Evolutionary conservation across 2,888 invertebrate species (phyloP).

Genomic region (Zaprionus obscuricornis): DNA sequence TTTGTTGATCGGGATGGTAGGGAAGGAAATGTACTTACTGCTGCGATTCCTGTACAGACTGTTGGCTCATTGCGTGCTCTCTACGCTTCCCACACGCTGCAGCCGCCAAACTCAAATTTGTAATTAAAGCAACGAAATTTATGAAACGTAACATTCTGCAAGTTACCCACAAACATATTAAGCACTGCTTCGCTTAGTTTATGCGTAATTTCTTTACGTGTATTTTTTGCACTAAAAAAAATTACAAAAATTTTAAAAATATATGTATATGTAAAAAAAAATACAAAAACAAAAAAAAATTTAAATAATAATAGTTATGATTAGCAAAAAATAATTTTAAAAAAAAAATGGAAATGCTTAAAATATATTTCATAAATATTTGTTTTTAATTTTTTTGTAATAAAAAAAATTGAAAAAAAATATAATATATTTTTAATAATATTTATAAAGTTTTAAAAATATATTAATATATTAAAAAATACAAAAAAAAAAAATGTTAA

Average conservation of each 20-base stretch:
- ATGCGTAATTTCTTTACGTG: too few species aligned
- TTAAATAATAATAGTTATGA: too few species aligned
- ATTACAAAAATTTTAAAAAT: too few species aligned
- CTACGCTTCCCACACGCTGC: constrained; percentile 34
- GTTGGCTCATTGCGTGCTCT: constrained; percentile 48
- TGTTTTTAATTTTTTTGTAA: not conserved
- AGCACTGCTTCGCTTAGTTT: too few species aligned
- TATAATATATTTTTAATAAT: not conserved
- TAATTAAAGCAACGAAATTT: constrained; percentile 76
- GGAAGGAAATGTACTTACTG: constrained; percentile 1
- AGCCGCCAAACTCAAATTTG: constrained; percentile 70
- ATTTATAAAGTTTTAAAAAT: not conserved
- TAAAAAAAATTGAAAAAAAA: not conserved
- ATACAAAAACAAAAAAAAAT: too few species aligned
- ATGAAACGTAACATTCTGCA: constrained; percentile 73
- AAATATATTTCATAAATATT: too few species aligned
- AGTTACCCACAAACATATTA: constrained; percentile 10
- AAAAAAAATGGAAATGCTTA: too few species aligned
- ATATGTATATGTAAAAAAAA: too few species aligned
- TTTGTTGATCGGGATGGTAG: not conserved
- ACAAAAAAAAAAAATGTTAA: not conserved
- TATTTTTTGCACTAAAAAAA: too few species aligned
- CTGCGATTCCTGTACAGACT: constrained; percentile 28
- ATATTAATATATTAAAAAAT: not conserved
- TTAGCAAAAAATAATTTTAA: too few species aligned